These are phyloP conservation scores for Nematolebias whitei DNA, from an alignment of 2,113 vertebrate species.

Conservation along the genomic window DNA sequence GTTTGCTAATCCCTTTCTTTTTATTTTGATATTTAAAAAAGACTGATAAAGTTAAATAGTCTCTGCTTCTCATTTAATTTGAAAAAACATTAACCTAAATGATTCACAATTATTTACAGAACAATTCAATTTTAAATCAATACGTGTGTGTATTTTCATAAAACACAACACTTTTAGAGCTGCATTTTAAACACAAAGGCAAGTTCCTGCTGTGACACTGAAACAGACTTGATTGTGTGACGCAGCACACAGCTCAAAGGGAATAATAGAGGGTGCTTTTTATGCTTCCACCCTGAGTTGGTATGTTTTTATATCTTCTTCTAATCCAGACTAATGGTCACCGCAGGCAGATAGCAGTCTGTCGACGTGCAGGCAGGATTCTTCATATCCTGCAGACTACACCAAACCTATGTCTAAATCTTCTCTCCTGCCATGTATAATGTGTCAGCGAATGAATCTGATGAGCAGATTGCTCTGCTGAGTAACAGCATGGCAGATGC, in stretches of 20 bases:
- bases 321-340: constrained; percentile 55
- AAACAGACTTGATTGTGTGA: constrained; percentile 20
- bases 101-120: constrained; percentile 8
- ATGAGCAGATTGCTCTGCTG: constrained; percentile 59
- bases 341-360: constrained; percentile 54
- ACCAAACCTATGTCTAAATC: constrained; percentile 9
- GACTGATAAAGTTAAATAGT: background rate
- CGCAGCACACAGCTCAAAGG: constrained; percentile 31
- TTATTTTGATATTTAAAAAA: no score
- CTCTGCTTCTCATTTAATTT: background rate
- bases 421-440: constrained; percentile 19
- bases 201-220: background rate
- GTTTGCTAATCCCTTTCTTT: no score
- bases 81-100: background rate
- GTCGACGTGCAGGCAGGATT: constrained; percentile 52
- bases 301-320: constrained; percentile 20
- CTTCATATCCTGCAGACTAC: constrained; percentile 61
- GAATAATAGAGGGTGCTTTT: constrained; percentile 56
- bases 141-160: background rate
- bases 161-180: background rate
- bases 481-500: constrained; percentile 63
- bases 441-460: constrained; percentile 51
- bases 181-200: constrained; percentile 2
- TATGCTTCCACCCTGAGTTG: constrained; percentile 35
- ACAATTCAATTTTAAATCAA: constrained; percentile 6